Conservation (phyloP, 2,797 vertebrate species). For the Cyclura pinguis region DNA sequence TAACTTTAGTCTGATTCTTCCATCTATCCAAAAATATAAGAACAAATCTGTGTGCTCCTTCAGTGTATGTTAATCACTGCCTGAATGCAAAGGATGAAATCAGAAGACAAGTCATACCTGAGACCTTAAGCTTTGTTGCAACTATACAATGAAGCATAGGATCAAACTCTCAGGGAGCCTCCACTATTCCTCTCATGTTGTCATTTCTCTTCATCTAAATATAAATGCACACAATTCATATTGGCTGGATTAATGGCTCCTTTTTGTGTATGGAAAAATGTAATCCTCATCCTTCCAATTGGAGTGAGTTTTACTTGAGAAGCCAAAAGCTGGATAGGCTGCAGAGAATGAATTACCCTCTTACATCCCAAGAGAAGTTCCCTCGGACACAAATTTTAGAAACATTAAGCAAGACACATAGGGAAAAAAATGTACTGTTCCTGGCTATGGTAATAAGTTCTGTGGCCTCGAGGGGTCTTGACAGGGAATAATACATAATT, state of each 20-base stretch:
- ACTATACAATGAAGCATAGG: background rate
- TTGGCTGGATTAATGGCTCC: background rate
- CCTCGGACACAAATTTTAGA: slow-evolving; percentile 16
- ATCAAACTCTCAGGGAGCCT: background rate
- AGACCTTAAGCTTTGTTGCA: background rate
- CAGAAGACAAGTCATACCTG: background rate
- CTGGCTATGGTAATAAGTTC: slow-evolving; percentile 4
- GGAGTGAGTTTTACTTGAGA: slow-evolving; percentile 2
- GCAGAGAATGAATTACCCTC: slow-evolving; percentile 25
- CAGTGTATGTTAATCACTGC: background rate
- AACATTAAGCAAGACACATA: slow-evolving; percentile 6
- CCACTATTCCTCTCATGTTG: accelerated
- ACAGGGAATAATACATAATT: too few relatives aligned
- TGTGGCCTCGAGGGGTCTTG: too few relatives aligned
- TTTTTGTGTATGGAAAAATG: slow-evolving; percentile 1
- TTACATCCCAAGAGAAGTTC: slow-evolving; percentile 14
- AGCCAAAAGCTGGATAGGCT: slow-evolving; percentile 16
- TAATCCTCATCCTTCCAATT: background rate
- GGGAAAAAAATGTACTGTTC: background rate
- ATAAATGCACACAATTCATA: slow-evolving; percentile 19
- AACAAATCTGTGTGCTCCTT: background rate
- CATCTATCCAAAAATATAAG: slow-evolving; percentile 18
- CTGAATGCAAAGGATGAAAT: background rate
- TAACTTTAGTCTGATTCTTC: background rate
- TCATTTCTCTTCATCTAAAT: slow-evolving; percentile 19